A percentile compares a stretch with the other conserved stretches of the same genome.
These are phyloP conservation scores for Odontamblyopus rebecca DNA, from an alignment of 2,797 vertebrate species.

Conservation along the genomic window DNA sequence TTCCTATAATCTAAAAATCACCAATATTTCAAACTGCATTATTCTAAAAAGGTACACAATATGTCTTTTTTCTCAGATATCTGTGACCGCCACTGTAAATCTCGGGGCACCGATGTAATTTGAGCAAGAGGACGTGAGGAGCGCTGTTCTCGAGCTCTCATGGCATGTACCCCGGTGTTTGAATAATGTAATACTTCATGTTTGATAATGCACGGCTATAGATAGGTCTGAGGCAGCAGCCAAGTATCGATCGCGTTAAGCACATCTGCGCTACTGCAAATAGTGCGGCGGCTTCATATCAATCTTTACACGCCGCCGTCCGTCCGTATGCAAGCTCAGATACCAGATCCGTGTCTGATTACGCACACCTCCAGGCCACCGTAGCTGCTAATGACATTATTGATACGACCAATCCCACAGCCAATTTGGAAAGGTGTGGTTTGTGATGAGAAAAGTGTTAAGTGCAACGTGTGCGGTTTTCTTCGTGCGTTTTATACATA, in stretches of 20 bases:
- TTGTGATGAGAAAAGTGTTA: constrained; percentile 42
- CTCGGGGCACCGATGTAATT: constrained; percentile 47
- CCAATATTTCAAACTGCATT: not conserved
- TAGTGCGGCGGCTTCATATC: constrained; percentile 65
- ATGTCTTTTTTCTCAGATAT: not conserved
- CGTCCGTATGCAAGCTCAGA: constrained; percentile 55
- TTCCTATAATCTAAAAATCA: no score
- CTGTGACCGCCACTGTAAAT: not conserved
- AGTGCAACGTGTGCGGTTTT: not conserved
- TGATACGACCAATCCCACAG: constrained; percentile 61
- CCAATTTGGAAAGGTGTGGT: constrained; percentile 54
- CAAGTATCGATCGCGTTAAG: constrained; percentile 79
- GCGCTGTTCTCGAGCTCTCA: constrained; percentile 57
- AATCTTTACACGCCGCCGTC: constrained; percentile 61
- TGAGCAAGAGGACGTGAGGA: constrained; percentile 62
- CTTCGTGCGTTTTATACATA: not conserved
- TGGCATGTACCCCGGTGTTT: constrained; percentile 59
- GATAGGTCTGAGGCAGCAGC: constrained; percentile 72
- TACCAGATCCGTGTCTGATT: constrained; percentile 68
- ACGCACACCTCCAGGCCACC: constrained; percentile 56
- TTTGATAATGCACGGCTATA: constrained; percentile 77
- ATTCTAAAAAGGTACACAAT: not conserved
- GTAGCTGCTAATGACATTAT: constrained; percentile 67
- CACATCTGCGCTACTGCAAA: constrained; percentile 75
- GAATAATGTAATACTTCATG: constrained; percentile 74